Evolutionary conservation across 2,888 invertebrate genomes (phyloP).

Genomic region (Bursaphelenchus okinawaensis): DNA sequence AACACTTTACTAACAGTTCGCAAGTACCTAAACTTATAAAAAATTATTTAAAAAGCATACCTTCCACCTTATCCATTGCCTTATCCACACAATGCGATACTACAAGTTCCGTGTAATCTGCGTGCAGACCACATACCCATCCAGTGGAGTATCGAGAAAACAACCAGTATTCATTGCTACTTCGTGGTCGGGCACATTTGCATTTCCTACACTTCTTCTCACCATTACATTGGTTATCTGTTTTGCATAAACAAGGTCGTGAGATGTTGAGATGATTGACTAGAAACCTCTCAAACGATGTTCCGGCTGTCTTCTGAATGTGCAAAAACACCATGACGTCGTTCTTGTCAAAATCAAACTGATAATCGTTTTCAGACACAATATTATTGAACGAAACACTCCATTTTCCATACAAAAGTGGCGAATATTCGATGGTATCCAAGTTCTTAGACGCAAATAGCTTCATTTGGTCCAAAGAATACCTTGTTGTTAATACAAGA

Average conservation of each 20-base stretch:
- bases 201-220: conserved; percentile 50
- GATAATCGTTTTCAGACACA: conserved; percentile 18
- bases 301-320: conserved; percentile 98
- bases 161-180: conserved; percentile 79
- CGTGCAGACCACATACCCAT: conserved; percentile 84
- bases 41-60: conserved; percentile 22
- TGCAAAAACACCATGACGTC: conserved; percentile 97
- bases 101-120: conserved; percentile 86
- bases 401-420: conserved; percentile 22
- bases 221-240: conserved; percentile 56
- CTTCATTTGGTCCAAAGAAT: conserved; percentile 32
- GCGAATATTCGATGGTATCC: conserved; percentile 17
- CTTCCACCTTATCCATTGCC: conserved; percentile 75
- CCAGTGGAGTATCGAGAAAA: conserved; percentile 94
- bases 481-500: conserved; percentile 17
- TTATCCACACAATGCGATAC: conserved; percentile 67
- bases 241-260: conserved; percentile 79
- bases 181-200: conserved; percentile 51
- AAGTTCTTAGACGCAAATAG: conserved; percentile 28
- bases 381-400: conserved; percentile 30
- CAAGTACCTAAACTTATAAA: conserved; percentile 54
- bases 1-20: conserved; percentile 10
- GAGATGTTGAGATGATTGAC: conserved; percentile 87
- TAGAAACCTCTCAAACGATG: conserved; percentile 88
- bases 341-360: conserved; percentile 65